Percentiles rank a stretch among this genome's conserved stretches.
These are phyloP conservation scores for Syrrhaptes paradoxus DNA, from an alignment of 2,113 vertebrate genomes.

Conservation along the genomic window DNA sequence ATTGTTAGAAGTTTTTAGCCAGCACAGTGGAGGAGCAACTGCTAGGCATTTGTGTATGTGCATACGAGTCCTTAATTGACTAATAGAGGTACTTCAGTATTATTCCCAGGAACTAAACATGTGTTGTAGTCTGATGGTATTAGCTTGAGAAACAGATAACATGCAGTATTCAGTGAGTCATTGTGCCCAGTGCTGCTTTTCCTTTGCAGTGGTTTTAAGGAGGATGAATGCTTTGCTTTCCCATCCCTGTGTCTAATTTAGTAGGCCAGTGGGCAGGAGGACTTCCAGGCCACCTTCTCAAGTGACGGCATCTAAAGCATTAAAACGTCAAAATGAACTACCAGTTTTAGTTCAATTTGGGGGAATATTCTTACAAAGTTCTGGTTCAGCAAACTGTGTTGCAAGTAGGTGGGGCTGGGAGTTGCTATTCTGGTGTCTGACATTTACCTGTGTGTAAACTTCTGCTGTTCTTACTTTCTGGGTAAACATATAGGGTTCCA, in stretches of 20 bases:
- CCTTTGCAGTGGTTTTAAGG: background rate
- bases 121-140: background rate
- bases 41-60: background rate
- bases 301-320: background rate
- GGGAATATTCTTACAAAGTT: background rate
- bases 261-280: background rate
- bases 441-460: background rate
- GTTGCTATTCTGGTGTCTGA: background rate
- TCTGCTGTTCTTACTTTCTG: background rate
- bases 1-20: background rate
- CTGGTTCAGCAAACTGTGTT: background rate
- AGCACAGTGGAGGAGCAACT: background rate
- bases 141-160: constrained; percentile 16
- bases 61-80: background rate
- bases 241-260: background rate
- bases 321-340: background rate
- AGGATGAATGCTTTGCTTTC: background rate
- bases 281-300: background rate
- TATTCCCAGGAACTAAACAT: constrained; percentile 7
- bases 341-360: background rate
- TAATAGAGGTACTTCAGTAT: background rate
- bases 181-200: background rate
- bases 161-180: constrained; percentile 29
- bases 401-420: background rate
- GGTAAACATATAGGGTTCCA: background rate